A percentile compares a stretch with the other conserved stretches of the same genome.
phyloP scores from a whole-genome alignment of 1,140 invertebrate genomes.

The Uloborus diversus region DNA sequence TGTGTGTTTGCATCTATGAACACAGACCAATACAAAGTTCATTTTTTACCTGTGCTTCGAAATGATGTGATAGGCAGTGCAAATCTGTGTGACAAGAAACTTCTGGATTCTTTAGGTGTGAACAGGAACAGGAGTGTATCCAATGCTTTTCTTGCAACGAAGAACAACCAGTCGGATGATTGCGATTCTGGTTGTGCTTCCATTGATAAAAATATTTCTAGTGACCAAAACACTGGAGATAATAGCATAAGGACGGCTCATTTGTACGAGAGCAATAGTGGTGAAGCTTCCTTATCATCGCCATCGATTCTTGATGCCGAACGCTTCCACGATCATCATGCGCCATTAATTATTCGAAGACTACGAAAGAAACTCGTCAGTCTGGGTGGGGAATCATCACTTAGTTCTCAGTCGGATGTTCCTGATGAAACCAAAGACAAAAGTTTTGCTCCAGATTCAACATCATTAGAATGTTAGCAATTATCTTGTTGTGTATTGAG shows the following conservation, averaged over 20 bases:
- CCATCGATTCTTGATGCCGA: background rate
- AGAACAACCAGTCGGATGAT: background rate
- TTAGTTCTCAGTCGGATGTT: constrained; percentile 12
- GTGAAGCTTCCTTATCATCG: background rate
- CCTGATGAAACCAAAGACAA: constrained; percentile 2
- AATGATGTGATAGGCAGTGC: background rate
- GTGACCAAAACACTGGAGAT: background rate
- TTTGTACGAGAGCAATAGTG: background rate
- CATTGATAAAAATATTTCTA: too few relatives aligned
- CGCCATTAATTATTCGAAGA: background rate
- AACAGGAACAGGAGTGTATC: background rate
- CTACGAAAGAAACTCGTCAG: background rate
- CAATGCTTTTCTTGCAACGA: background rate
- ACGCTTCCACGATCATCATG: background rate
- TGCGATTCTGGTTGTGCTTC: background rate
- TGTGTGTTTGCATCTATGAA: constrained; percentile 21
- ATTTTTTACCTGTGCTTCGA: background rate
- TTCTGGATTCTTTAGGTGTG: background rate
- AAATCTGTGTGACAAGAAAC: background rate
- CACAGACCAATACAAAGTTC: constrained; percentile 1
- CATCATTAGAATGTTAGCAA: constrained; percentile 24
- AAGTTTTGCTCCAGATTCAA: constrained; percentile 22
- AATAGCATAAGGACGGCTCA: background rate
- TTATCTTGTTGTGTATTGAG: background rate
- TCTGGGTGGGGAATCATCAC: background rate